Percentiles rank a stretch among this genome's conserved stretches.
Evolutionary conservation across 2,113 vertebrate genomes (phyloP).

Genomic region (Corydoras maculifer): DNA sequence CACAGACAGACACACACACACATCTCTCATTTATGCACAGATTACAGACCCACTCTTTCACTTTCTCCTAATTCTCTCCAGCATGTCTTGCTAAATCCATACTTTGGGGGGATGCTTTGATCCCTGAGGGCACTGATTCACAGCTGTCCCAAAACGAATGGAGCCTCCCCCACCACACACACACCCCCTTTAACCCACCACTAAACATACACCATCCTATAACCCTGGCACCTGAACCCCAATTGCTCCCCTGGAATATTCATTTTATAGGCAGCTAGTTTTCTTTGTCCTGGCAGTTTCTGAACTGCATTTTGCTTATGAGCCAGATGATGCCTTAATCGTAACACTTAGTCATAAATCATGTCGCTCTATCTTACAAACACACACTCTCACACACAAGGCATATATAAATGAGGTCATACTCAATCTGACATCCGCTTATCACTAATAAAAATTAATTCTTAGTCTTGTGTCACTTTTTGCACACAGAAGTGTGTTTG

Average conservation of each 20-base stretch:
- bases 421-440: neutral
- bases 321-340: conserved; percentile 18
- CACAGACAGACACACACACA: neutral
- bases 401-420: neutral
- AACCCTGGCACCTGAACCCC: conserved; percentile 41
- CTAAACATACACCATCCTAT: conserved; percentile 4
- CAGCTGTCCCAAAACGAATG: conserved; percentile 53
- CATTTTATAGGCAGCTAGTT: neutral
- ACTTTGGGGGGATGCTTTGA: conserved; percentile 16
- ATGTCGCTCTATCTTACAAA: neutral
- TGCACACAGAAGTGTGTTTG: too few species aligned
- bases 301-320: conserved; percentile 12
- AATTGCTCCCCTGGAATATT: conserved; percentile 1
- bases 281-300: conserved; percentile 11
- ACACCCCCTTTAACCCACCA: neutral
- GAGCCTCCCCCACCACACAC: neutral
- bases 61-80: conserved; percentile 26
- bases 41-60: conserved; percentile 11
- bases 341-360: conserved; percentile 13
- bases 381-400: neutral
- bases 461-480: neutral
- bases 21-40: neutral
- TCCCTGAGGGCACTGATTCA: conserved; percentile 38
- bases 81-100: conserved; percentile 44
- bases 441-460: neutral